Conservation (phyloP, 2,888 invertebrate genomes). For the Acrobasis consociella region DNA sequence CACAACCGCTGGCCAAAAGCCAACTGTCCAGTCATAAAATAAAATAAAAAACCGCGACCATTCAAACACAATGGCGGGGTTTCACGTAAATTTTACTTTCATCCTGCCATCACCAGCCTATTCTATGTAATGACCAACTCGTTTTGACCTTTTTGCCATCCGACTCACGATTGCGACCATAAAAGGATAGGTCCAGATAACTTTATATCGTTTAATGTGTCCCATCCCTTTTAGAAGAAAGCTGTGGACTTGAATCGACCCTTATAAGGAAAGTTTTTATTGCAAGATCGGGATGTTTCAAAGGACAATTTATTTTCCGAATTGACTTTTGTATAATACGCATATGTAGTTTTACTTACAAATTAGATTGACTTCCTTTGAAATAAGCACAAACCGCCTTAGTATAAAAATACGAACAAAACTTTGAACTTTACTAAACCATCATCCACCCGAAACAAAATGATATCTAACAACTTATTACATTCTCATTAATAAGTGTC, state of each 20-base stretch:
- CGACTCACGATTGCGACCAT: conserved; percentile 61
- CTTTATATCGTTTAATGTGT: conserved; percentile 75
- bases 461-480: too few relatives aligned
- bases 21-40: conserved; percentile 14
- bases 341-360: neutral
- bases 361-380: neutral
- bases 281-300: conserved; percentile 56
- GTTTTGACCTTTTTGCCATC: conserved; percentile 66
- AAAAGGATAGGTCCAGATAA: conserved; percentile 79
- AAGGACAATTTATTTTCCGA: conserved; percentile 39
- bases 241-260: conserved; percentile 72
- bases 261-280: conserved; percentile 75
- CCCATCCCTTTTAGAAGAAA: conserved; percentile 78
- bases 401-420: too few relatives aligned
- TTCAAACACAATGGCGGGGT: conserved; percentile 7
- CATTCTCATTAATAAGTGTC: too few relatives aligned
- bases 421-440: too few relatives aligned
- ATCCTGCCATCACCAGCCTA: conserved; percentile 59
- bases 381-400: too few relatives aligned
- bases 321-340: conserved; percentile 5
- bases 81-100: conserved; percentile 70
- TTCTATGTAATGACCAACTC: conserved; percentile 67
- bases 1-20: conserved; percentile 9
- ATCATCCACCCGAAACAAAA: too few relatives aligned
- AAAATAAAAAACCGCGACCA: conserved; percentile 3